Evolutionary conservation across 2,888 invertebrate genomes (phyloP).

Genomic region (Tiliacea citrago): DNA sequence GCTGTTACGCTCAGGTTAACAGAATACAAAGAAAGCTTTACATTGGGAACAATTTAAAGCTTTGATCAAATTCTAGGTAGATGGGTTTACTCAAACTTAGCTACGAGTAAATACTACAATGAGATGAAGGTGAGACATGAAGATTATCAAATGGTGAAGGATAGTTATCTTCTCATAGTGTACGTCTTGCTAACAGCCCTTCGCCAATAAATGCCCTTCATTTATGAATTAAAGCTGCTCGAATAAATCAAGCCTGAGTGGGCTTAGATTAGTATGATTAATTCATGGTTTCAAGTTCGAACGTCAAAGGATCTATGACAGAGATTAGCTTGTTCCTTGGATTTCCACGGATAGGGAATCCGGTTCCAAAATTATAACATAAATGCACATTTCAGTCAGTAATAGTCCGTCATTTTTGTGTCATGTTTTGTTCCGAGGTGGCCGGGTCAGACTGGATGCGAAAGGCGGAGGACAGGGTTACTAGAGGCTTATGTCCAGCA

Average conservation of each 20-base stretch:
- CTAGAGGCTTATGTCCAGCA: too few species aligned
- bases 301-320: neutral
- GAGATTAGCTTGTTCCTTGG: constrained; percentile 21
- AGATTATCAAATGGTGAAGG: neutral
- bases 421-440: too few species aligned
- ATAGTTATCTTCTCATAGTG: neutral
- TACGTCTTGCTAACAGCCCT: neutral
- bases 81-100: neutral
- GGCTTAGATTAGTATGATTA: constrained; percentile 34
- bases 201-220: constrained; percentile 10
- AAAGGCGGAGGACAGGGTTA: too few species aligned
- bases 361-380: neutral
- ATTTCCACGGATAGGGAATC: neutral
- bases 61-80: neutral
- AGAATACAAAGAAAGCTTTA: neutral
- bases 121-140: neutral
- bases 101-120: neutral
- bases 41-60: neutral
- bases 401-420: too few species aligned
- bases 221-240: constrained; percentile 7
- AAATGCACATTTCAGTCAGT: neutral
- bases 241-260: constrained; percentile 34
- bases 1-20: neutral
- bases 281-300: constrained; percentile 33
- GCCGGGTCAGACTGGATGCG: too few species aligned